A percentile compares a stretch with the other conserved stretches of the same genome.
phyloP scores from a whole-genome alignment of 2,888 invertebrate species.

The Sarcophaga variegata region DNA sequence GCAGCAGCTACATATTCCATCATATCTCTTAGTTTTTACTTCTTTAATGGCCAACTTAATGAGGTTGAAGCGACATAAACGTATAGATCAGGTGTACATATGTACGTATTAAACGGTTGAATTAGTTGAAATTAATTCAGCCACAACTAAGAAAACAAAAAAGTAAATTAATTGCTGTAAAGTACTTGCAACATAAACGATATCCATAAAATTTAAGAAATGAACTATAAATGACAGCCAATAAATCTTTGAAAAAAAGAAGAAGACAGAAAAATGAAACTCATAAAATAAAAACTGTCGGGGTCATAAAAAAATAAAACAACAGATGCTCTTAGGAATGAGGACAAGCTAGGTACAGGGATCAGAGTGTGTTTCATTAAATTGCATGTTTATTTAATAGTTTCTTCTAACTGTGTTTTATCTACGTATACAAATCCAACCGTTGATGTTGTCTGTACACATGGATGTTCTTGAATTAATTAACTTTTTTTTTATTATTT shows the following conservation, averaged over 20 bases:
- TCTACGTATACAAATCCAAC: too few species aligned
- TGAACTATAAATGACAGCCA: conserved; percentile 7
- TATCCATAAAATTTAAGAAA: conserved; percentile 2
- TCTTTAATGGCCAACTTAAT: conserved; percentile 47
- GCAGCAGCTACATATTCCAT: background rate
- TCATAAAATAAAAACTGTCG: conserved; percentile 41
- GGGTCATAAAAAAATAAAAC: conserved; percentile 11
- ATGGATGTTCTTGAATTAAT: conserved; percentile 14
- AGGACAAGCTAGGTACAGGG: background rate
- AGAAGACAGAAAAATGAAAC: background rate
- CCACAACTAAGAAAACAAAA: background rate
- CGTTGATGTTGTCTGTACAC: too few species aligned
- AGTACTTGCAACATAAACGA: background rate
- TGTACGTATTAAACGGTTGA: conserved; percentile 41
- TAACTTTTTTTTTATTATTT: conserved; percentile 24
- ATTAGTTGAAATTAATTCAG: conserved; percentile 49
- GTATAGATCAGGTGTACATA: conserved; percentile 52
- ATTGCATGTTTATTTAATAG: conserved; percentile 9
- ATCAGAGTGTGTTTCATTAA: conserved; percentile 5
- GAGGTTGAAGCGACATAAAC: conserved; percentile 23
- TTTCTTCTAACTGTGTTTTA: background rate
- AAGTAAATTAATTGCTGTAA: background rate
- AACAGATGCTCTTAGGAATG: background rate
- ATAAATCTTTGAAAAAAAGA: background rate
- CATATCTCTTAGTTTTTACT: background rate